These are phyloP conservation scores for Acrocephalus arundinaceus DNA, from an alignment of 2,113 vertebrate species.

Conservation along the genomic window DNA sequence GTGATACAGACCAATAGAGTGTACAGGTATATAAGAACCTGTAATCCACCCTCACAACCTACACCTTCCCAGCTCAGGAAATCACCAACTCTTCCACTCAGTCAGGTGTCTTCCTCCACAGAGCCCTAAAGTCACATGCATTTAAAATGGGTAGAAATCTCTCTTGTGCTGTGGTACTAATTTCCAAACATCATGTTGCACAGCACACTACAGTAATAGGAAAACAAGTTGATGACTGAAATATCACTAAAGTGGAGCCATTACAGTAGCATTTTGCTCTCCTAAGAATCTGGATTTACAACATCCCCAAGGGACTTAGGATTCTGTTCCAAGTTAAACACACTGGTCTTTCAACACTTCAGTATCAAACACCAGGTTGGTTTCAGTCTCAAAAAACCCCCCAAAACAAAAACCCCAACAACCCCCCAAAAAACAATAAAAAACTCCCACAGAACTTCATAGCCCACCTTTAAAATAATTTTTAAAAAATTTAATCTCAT, in stretches of 20 bases:
- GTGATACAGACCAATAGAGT: neutral
- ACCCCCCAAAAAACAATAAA: neutral
- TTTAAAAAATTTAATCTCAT: neutral
- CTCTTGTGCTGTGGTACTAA: neutral
- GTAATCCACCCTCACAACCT: neutral
- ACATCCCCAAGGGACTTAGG: neutral
- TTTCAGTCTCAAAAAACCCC: neutral
- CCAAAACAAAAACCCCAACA: neutral
- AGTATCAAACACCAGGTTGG: conserved; percentile 68
- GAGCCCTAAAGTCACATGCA: neutral
- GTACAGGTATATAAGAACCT: neutral
- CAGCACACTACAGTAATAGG: neutral
- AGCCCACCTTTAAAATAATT: fast-evolving
- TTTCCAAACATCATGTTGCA: neutral
- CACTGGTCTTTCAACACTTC: neutral
- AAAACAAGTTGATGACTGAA: neutral
- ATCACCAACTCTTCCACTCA: neutral
- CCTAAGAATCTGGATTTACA: neutral
- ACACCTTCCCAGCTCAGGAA: neutral
- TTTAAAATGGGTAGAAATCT: neutral
- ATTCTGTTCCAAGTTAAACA: neutral
- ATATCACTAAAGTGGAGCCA: neutral
- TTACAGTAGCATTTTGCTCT: neutral
- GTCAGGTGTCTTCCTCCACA: neutral
- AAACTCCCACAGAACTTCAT: neutral